These are phyloP conservation scores for Malacosoma neustria DNA, from an alignment of 2,888 invertebrate species.

Conservation along the genomic window DNA sequence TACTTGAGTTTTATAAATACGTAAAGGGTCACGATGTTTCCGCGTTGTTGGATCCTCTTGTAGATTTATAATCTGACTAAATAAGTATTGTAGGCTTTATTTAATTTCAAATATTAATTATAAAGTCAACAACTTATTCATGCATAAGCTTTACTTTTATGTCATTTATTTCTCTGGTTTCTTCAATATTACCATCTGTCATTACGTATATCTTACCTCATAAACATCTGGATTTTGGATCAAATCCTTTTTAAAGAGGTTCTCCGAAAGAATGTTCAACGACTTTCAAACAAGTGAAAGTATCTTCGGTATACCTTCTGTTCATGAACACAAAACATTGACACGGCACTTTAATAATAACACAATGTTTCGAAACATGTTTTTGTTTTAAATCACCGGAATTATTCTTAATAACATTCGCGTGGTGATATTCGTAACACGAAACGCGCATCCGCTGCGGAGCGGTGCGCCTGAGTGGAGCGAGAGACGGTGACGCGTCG, in stretches of 20 bases:
- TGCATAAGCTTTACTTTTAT: no score
- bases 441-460: slow-evolving; percentile 20
- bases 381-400: slow-evolving; percentile 36
- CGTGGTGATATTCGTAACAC: background rate
- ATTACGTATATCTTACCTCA: slow-evolving; percentile 48
- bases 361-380: slow-evolving; percentile 26
- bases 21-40: background rate
- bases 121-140: no score
- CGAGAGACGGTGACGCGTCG: background rate
- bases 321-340: slow-evolving; percentile 31
- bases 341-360: slow-evolving; percentile 31
- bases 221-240: slow-evolving; percentile 24
- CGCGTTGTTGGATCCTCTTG: background rate
- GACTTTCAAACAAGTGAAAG: slow-evolving; percentile 75
- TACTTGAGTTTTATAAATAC: no score
- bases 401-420: slow-evolving; percentile 9
- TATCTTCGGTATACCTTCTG: slow-evolving; percentile 61
- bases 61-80: background rate
- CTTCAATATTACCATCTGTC: no score
- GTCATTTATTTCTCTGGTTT: no score
- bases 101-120: no score
- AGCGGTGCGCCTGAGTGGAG: slow-evolving; percentile 9
- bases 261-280: slow-evolving; percentile 62
- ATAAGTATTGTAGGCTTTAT: no score
- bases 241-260: slow-evolving; percentile 49